phyloP scores from a whole-genome alignment of 2,797 vertebrate genomes.

The Acanthurus lineatus region DNA sequence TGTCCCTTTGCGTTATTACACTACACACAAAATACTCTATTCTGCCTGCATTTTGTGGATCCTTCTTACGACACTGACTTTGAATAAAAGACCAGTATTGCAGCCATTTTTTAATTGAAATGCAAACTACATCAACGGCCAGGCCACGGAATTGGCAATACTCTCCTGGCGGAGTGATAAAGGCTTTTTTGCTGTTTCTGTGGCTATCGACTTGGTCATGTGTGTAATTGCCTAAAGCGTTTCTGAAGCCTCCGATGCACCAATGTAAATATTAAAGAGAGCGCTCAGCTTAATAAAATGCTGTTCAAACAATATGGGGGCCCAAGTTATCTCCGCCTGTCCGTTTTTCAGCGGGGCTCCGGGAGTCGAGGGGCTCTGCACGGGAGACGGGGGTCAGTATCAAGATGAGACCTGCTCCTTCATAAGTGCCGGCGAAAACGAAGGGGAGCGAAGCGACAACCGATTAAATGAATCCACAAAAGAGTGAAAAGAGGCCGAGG shows the following conservation, averaged over 20 bases:
- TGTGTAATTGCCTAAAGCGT: slow-evolving; percentile 87
- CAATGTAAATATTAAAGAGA: slow-evolving; percentile 86
- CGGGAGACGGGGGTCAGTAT: slow-evolving; percentile 70
- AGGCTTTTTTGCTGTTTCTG: slow-evolving; percentile 81
- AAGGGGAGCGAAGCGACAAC: slow-evolving; percentile 56
- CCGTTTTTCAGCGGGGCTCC: slow-evolving; percentile 62
- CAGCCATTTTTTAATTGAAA: slow-evolving; percentile 87
- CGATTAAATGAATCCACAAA: slow-evolving; percentile 75
- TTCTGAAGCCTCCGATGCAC: slow-evolving; percentile 80
- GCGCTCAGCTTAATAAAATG: slow-evolving; percentile 86
- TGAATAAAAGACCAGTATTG: slow-evolving; percentile 83
- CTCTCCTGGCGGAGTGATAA: slow-evolving; percentile 83
- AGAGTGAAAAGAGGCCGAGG: slow-evolving; percentile 66
- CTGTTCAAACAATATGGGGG: slow-evolving; percentile 87
- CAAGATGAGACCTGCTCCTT: slow-evolving; percentile 78
- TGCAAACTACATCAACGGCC: slow-evolving; percentile 87
- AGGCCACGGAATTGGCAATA: slow-evolving; percentile 77
- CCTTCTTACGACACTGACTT: slow-evolving; percentile 80
- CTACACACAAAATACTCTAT: slow-evolving; percentile 71
- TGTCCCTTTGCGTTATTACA: slow-evolving; percentile 69
- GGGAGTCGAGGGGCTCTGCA: slow-evolving; percentile 57
- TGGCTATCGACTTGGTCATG: slow-evolving; percentile 86
- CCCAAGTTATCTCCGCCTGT: slow-evolving; percentile 80
- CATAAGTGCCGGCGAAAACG: slow-evolving; percentile 54
- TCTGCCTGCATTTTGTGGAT: slow-evolving; percentile 71